phyloP scores from a whole-genome alignment of 2,113 vertebrate genomes.

The Pelmatolapia mariae region DNA sequence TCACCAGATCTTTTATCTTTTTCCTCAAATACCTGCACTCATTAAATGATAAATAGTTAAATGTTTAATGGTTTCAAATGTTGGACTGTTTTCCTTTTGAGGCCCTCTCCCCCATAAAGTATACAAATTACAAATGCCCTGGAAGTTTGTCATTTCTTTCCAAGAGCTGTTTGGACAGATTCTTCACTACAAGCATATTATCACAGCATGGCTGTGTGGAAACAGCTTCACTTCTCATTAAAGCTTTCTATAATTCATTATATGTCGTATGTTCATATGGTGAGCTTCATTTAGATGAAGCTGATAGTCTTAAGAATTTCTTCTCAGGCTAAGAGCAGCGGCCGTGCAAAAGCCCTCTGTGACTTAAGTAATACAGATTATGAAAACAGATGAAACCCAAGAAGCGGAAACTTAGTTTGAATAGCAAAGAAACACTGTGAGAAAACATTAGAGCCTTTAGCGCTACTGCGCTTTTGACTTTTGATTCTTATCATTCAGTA shows the following conservation, averaged over 20 bases:
- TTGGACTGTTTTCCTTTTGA: not conserved
- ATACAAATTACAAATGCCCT: not conserved
- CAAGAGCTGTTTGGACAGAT: constrained; percentile 20
- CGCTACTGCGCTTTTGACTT: not conserved
- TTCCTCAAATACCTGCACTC: not conserved
- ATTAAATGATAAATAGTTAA: not conserved
- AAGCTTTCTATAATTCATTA: not conserved
- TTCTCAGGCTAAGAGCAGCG: not conserved
- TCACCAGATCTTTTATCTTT: not conserved
- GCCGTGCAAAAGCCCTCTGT: not conserved
- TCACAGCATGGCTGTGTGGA: not conserved
- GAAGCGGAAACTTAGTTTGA: constrained; percentile 19
- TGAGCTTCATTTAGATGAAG: constrained; percentile 1
- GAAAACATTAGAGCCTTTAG: constrained; percentile 6
- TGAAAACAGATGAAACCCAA: constrained; percentile 46
- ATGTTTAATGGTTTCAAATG: not conserved
- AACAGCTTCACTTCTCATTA: not conserved
- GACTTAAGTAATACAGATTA: constrained; percentile 45
- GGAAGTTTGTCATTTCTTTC: not conserved
- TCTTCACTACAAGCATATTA: not conserved
- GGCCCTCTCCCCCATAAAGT: not conserved
- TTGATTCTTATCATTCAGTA: constrained; percentile 13
- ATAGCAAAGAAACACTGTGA: constrained; percentile 16
- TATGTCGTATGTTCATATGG: not conserved
- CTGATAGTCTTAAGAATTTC: not conserved